Conservation (phyloP, 2,113 vertebrate genomes). For the Tilapia sparmanii region DNA sequence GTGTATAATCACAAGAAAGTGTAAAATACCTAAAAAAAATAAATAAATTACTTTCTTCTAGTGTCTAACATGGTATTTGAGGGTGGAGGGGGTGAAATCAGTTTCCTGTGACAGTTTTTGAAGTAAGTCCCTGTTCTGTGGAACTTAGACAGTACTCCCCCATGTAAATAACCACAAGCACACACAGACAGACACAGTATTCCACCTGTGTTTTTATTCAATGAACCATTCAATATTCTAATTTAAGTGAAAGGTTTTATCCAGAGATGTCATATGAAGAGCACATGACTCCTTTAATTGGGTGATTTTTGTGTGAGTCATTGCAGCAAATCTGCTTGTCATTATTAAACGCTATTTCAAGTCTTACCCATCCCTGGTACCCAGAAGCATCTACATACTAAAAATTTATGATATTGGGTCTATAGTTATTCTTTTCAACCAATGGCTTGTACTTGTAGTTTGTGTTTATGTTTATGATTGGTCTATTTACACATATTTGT, state of each 20-base stretch:
- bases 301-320: constrained; percentile 15
- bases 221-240: constrained; percentile 36
- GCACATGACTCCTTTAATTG: constrained; percentile 16
- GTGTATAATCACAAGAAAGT: not conserved
- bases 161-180: constrained; percentile 22
- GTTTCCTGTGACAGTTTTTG: constrained; percentile 57
- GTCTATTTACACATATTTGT: not conserved
- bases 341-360: not conserved
- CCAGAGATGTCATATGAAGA: constrained; percentile 19
- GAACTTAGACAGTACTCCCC: constrained; percentile 44
- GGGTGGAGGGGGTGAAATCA: not conserved
- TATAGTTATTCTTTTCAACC: not conserved
- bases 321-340: not conserved
- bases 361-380: not conserved
- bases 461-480: not conserved
- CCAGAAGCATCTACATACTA: not conserved
- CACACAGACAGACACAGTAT: not conserved
- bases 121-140: constrained; percentile 61
- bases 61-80: not conserved
- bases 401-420: not conserved
- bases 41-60: not conserved
- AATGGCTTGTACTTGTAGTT: not conserved
- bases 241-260: constrained; percentile 20
- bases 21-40: not conserved
- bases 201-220: constrained; percentile 41